Evolutionary conservation across 2,797 vertebrate species (phyloP).

Genomic region (Diplodus puntazzo): DNA sequence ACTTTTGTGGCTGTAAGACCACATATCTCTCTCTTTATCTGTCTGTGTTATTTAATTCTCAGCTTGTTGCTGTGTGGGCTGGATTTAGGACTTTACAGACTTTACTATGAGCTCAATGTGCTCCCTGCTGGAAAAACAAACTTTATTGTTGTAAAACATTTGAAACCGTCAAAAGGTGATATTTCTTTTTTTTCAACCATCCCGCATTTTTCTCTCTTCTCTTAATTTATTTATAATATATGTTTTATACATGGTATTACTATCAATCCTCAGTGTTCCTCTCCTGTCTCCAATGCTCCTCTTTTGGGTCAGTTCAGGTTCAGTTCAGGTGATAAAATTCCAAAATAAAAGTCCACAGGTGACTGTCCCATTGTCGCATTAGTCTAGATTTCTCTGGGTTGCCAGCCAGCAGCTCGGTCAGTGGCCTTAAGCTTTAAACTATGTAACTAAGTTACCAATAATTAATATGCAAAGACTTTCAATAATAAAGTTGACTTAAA

Average conservation of each 20-base stretch:
- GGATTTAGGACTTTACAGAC: constrained; percentile 12
- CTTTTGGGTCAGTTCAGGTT: neutral
- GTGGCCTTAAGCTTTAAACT: too few species aligned
- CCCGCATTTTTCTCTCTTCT: neutral
- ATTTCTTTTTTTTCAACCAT: neutral
- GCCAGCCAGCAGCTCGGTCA: neutral
- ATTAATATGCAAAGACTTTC: too few species aligned
- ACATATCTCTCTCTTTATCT: constrained; percentile 19
- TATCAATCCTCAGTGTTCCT: neutral
- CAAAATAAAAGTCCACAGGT: neutral
- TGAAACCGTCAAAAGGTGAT: neutral
- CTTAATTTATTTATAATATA: neutral
- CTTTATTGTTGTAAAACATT: neutral
- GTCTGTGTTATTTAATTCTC: neutral
- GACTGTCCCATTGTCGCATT: neutral
- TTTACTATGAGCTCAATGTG: neutral
- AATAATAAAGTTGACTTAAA: too few species aligned
- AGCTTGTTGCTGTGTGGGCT: constrained; percentile 6
- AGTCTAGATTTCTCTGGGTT: neutral
- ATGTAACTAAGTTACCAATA: too few species aligned
- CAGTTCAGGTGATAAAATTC: neutral
- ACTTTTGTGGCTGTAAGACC: neutral
- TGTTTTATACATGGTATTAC: neutral
- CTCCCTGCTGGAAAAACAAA: neutral
- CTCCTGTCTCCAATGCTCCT: neutral